These are phyloP conservation scores for Bolborhynchus lineola DNA, from an alignment of 2,113 vertebrate species.

Conservation along the genomic window DNA sequence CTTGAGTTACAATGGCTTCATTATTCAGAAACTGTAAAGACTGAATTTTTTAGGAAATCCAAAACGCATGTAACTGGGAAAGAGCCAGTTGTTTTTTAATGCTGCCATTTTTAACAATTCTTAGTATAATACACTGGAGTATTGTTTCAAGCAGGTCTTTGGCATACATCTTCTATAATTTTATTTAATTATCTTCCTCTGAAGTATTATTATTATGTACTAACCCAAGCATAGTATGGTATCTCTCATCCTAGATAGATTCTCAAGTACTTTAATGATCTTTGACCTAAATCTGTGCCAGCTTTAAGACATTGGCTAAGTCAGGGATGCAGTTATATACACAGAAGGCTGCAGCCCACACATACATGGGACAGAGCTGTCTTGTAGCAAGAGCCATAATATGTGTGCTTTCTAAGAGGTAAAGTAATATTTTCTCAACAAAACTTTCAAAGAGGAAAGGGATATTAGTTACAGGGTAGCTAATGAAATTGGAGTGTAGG, in stretches of 20 bases:
- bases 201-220: not conserved
- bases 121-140: not conserved
- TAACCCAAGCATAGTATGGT: not conserved
- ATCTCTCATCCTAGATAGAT: not conserved
- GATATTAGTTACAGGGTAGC: not conserved
- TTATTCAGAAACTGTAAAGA: slow-evolving; percentile 50
- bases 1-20: slow-evolving; percentile 34
- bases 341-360: not conserved
- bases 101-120: slow-evolving; percentile 21
- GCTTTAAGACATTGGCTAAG: not conserved
- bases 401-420: not conserved
- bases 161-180: not conserved
- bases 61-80: slow-evolving; percentile 2
- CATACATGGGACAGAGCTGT: not conserved
- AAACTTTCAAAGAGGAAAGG: not conserved
- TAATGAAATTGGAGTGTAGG: not conserved
- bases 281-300: not conserved
- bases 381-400: not conserved
- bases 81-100: not conserved
- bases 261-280: not conserved
- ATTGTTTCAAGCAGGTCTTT: slow-evolving; percentile 3
- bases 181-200: not conserved
- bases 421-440: not conserved
- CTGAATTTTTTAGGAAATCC: slow-evolving; percentile 38
- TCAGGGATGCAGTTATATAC: not conserved